Conservation (phyloP, 2,797 vertebrate genomes). For the Myotis daubentonii region DNA sequence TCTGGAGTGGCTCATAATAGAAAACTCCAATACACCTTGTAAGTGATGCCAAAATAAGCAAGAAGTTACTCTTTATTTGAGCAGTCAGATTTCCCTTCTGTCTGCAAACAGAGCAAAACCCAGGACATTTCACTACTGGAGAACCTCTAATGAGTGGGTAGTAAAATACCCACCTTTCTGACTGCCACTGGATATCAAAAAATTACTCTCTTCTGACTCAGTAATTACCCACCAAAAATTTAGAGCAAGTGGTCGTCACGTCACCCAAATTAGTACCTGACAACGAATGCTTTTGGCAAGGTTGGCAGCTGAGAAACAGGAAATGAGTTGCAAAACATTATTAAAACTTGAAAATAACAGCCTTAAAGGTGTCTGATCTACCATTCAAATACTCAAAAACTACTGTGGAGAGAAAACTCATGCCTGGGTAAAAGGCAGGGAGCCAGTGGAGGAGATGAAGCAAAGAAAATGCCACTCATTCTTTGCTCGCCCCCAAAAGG, state of each 20-base stretch:
- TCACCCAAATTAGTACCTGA: conserved; percentile 90
- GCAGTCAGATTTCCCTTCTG: conserved; percentile 81
- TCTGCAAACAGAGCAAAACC: conserved; percentile 83
- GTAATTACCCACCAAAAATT: conserved; percentile 89
- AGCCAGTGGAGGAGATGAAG: not conserved
- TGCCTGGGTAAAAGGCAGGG: not conserved
- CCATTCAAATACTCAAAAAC: conserved; percentile 73
- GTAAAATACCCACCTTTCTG: conserved; percentile 84
- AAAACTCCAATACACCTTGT: conserved; percentile 34
- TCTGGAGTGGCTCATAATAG: conserved; percentile 62
- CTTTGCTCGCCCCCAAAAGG: not conserved
- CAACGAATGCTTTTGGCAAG: conserved; percentile 84
- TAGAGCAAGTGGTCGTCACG: conserved; percentile 88
- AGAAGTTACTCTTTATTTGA: conserved; percentile 78
- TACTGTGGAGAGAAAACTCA: not conserved
- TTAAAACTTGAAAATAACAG: conserved; percentile 88
- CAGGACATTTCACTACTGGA: conserved; percentile 83
- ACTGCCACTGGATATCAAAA: conserved; percentile 86
- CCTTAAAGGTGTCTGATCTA: conserved; percentile 81
- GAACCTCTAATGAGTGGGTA: conserved; percentile 86
- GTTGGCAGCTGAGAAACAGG: conserved; percentile 85
- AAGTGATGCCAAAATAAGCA: conserved; percentile 80
- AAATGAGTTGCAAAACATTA: conserved; percentile 85
- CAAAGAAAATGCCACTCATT: conserved; percentile 48
- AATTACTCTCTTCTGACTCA: conserved; percentile 86